Conservation (phyloP, 2,797 vertebrate genomes). For the Amblyopsis hoosieri region DNA sequence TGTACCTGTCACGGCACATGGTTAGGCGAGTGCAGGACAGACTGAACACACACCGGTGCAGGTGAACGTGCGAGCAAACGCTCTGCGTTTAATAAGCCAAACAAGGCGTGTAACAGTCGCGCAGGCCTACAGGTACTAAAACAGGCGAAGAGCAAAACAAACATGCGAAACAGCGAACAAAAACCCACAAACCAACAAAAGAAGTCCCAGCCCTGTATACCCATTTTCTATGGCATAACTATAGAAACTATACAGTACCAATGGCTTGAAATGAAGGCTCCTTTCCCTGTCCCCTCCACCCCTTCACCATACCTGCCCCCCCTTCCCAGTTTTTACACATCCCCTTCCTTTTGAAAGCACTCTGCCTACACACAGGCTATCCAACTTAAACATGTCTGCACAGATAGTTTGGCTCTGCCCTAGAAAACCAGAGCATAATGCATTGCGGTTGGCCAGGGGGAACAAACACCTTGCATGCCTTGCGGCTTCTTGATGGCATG, state of each 20-base stretch:
- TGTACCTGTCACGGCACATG: no score
- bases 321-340: constrained; percentile 53
- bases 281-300: constrained; percentile 31
- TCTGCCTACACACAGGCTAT: constrained; percentile 36
- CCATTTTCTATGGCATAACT: constrained; percentile 25
- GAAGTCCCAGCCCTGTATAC: neutral
- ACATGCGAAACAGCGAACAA: neutral
- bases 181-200: constrained; percentile 5
- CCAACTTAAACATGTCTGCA: constrained; percentile 62
- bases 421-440: constrained; percentile 43
- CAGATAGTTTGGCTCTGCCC: constrained; percentile 59
- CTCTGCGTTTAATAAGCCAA: no score
- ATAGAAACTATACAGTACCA: no score
- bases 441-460: constrained; percentile 45
- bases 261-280: constrained; percentile 40
- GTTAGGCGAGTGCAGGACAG: neutral
- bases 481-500: constrained; percentile 62
- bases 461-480: constrained; percentile 53
- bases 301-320: constrained; percentile 34
- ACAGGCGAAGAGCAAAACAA: no score
- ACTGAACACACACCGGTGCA: no score
- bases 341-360: constrained; percentile 51
- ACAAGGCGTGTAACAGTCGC: no score
- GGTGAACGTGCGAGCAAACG: no score
- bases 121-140: no score